Percentiles rank a stretch among this genome's conserved stretches.
phyloP scores from a whole-genome alignment of 1,140 invertebrate genomes.

The Scaptomyza hsui region DNA sequence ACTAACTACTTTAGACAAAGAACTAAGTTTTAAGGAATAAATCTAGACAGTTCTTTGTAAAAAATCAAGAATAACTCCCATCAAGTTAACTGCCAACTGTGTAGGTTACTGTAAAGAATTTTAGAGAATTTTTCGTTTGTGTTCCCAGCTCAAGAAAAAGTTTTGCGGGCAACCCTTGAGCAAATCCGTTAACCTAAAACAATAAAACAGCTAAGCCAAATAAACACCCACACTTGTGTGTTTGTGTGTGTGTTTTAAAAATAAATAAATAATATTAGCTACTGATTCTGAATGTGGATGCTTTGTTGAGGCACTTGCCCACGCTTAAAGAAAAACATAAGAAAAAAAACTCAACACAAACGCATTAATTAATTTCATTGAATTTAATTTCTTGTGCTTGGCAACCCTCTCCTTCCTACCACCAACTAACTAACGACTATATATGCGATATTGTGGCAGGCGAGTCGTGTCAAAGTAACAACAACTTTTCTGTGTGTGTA shows the following conservation, averaged over 20 bases:
- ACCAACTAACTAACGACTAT: background rate
- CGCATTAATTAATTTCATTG: slow-evolving; percentile 73
- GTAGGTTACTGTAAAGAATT: background rate
- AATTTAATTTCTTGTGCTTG: slow-evolving; percentile 49
- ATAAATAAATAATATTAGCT: slow-evolving; percentile 28
- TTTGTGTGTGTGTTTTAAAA: background rate
- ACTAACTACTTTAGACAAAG: too few species aligned
- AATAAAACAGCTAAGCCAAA: slow-evolving; percentile 16
- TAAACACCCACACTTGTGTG: slow-evolving; percentile 11
- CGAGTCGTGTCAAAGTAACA: slow-evolving; percentile 58
- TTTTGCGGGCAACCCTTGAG: background rate
- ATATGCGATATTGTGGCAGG: slow-evolving; percentile 8
- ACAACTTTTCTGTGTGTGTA: slow-evolving; percentile 48
- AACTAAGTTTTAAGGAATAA: too few species aligned
- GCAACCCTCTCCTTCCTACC: too few species aligned
- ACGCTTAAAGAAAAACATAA: slow-evolving; percentile 29
- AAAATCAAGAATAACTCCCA: too few species aligned
- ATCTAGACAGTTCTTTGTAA: too few species aligned
- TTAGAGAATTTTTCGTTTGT: background rate
- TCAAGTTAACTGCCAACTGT: background rate
- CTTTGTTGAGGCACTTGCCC: slow-evolving; percentile 17
- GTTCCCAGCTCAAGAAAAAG: background rate
- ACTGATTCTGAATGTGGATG: slow-evolving; percentile 5
- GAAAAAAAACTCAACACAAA: slow-evolving; percentile 2
- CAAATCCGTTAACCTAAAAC: slow-evolving; percentile 19